phyloP scores from a whole-genome alignment of 2,797 vertebrate genomes.

The Phrynocephalus vlangalii region DNA sequence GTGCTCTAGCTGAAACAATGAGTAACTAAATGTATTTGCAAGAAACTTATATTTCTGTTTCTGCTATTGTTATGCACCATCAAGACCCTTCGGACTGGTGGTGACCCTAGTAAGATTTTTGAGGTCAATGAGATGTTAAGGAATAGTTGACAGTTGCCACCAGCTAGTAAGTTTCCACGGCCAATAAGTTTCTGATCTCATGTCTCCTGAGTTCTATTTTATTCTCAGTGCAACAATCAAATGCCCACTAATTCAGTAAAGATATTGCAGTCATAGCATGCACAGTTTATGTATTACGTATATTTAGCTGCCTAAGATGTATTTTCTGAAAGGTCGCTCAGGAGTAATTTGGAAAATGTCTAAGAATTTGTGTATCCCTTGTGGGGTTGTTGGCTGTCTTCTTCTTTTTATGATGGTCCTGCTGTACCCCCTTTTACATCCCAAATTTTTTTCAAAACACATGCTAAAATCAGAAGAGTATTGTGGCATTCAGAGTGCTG shows the following conservation, averaged over 20 bases:
- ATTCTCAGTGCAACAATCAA: slow-evolving; percentile 11
- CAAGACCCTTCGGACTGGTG: too few species aligned
- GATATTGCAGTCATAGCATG: slow-evolving; percentile 37
- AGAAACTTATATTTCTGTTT: slow-evolving; percentile 34
- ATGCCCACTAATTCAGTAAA: slow-evolving; percentile 34
- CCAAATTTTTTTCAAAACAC: neutral
- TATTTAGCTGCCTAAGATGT: slow-evolving; percentile 55
- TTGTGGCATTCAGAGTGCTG: neutral
- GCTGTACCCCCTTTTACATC: too few species aligned
- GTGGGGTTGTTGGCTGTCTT: neutral
- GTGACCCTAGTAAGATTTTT: too few species aligned
- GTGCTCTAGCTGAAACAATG: neutral
- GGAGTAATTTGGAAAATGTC: neutral
- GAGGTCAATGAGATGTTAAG: too few species aligned
- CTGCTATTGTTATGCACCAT: neutral
- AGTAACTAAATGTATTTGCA: neutral
- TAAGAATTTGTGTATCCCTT: neutral
- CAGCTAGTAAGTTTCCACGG: too few species aligned
- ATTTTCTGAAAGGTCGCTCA: slow-evolving; percentile 44
- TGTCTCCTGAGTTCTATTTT: too few species aligned
- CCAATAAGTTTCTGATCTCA: too few species aligned
- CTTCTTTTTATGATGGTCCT: neutral
- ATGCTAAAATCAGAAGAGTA: neutral
- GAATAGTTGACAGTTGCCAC: too few species aligned
- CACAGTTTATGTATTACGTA: slow-evolving; percentile 51